Evolutionary conservation across 2,888 invertebrate species (phyloP), one percentile per base, ranked within the genome.

Genomic region (Pherbina coryleti): DNA sequence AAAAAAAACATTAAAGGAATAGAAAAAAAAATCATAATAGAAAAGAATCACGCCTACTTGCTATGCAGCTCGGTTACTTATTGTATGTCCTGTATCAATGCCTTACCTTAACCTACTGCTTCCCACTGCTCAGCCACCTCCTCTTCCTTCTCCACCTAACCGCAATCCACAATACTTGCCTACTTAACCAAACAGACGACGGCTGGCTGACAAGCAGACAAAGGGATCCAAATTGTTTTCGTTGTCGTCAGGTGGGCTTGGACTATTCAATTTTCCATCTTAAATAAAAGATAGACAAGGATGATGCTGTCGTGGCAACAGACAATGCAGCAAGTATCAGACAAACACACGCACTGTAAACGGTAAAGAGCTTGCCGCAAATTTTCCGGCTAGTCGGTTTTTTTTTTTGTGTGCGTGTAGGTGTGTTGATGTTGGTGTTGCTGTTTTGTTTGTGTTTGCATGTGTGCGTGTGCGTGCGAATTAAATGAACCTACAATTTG

Each of bases 201-300:
- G 44, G 14, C 57, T 71, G 44, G 14, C 57, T 71, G 62, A 75
- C 67, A 66, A 9, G 17, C 78, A 78, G 34, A 78, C 77, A 78
- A 79, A 78, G 62, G 73, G 53, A 51, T 17, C 69, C 67, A 80
- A 80, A 78, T 77, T 77, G 75, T 76, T 77, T 75, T 77, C 72
- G 69, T 77, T 69, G 79, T 80, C 77, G 76, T 76, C 78, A 77
- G 78, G 78, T 77, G 77, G 78, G 66, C 67, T 75, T 60, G 51
- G 80, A 81, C 85, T 85, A 86, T 86, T 86, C 86, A 86, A 86
- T 86, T 86, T 86, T 85, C 84, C 84, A 85, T 85, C 85, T 85
- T 86, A 82, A 85, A 85, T 86, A 86, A 86, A 85, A 73, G 79
- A 72, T 78, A 82, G 83, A 83, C 82, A 84, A 81, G 83, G 78